Evolutionary conservation across 2,888 invertebrate genomes (phyloP), one percentile per base, ranked within the genome.

Genomic region (Sphaerophoria taeniata): DNA sequence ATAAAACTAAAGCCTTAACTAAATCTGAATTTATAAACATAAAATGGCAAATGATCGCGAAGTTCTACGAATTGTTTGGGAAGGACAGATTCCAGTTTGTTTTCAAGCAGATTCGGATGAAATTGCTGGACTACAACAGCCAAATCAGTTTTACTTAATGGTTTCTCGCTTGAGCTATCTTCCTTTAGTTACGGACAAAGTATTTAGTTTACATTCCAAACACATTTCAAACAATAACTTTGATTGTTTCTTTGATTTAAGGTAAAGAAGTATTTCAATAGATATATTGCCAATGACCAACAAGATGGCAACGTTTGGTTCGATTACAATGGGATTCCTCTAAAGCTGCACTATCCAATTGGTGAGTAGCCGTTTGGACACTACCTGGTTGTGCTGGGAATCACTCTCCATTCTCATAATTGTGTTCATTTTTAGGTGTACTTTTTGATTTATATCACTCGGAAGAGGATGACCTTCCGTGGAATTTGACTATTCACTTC

Each of bases 31-130:
- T 58, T 47, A 47, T 73, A 16, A 39, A 11, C 9, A 9, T 87
- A 97, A 97, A 89, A 98, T 98, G 98, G 97, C 98, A 87, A 97
- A 98, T 90, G 99, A 99, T 92, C 94, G 98, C 89, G 98, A 99
- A 94, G 96, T 99, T 78, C 93, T 98, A 74, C 94, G 98, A 78
- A 98, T 98, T 93, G 95, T 98, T 88, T 99, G 99, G 99, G 98
- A 98, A 89, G 98, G 98, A 31, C 96, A 97, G 92, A 93, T 99
- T 63, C 98, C 99, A 0, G 95, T 99, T 74, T 97, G 98, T 92
- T 99, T 99, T 92, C 95, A 95, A 89, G 93, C 99, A 65, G 95
- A 97, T 89, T 94, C 96, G 43, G 97, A 98, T 89, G 98, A 99
- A 94, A 95, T 97, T 34, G 95, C 95, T 91, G 96, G 97, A 89